Conservation (phyloP, 1,140 invertebrate genomes). For the Polyergus mexicanus region DNA sequence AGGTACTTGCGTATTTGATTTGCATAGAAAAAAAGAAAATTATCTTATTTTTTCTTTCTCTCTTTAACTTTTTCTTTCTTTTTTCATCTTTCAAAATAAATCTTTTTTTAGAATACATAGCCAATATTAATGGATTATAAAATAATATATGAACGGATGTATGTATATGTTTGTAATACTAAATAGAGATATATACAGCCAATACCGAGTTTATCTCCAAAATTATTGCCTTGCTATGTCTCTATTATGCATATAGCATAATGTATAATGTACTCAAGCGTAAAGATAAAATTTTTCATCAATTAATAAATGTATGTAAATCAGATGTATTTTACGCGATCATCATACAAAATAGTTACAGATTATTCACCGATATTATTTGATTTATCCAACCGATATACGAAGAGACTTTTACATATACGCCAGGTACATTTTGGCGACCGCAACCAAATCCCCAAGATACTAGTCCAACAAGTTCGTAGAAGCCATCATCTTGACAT, state of each 20-base stretch:
- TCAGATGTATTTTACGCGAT: constrained; percentile 19
- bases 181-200: background rate
- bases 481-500: constrained; percentile 97
- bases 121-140: too few species aligned
- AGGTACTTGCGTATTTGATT: too few species aligned
- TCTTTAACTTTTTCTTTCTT: background rate
- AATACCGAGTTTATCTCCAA: background rate
- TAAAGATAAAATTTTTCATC: constrained; percentile 62
- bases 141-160: background rate
- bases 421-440: constrained; percentile 94
- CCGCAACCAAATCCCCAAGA: constrained; percentile 98
- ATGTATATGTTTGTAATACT: background rate
- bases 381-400: constrained; percentile 99
- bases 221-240: constrained; percentile 1
- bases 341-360: constrained; percentile 85
- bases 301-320: constrained; percentile 68
- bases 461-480: constrained; percentile 95
- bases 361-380: constrained; percentile 97
- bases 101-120: too few species aligned
- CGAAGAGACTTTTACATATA: constrained; percentile 97
- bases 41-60: background rate
- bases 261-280: constrained; percentile 42
- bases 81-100: too few species aligned
- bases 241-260: constrained; percentile 27
- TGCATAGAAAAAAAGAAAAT: background rate